phyloP scores from a whole-genome alignment of 2,113 vertebrate genomes.

The Ahaetulla prasina region DNA sequence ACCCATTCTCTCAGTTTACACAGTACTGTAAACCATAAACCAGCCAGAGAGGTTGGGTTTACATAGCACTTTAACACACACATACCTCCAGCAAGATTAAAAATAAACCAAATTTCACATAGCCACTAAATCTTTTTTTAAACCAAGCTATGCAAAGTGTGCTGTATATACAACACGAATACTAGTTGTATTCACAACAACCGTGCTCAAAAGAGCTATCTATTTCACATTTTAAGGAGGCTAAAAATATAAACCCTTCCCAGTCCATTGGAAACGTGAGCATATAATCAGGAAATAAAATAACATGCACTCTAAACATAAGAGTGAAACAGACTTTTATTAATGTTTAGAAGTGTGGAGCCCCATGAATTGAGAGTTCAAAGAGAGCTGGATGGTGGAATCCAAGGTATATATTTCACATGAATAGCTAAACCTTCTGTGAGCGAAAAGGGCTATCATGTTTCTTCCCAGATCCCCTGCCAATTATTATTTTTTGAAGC shows the following conservation, averaged over 20 bases:
- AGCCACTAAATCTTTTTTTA: neutral
- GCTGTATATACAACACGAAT: neutral
- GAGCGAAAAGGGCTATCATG: conserved; percentile 13
- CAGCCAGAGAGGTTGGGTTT: neutral
- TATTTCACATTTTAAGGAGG: neutral
- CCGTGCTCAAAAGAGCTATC: neutral
- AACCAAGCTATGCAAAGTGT: neutral
- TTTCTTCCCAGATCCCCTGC: conserved; percentile 44
- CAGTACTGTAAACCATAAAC: neutral
- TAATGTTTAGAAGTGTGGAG: neutral
- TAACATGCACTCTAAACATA: neutral
- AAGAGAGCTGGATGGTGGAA: conserved; percentile 24
- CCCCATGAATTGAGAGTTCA: conserved; percentile 25
- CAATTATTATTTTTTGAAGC: conserved; percentile 3
- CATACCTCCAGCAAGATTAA: neutral
- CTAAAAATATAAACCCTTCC: neutral
- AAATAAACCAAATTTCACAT: neutral
- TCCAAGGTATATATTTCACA: conserved; percentile 24
- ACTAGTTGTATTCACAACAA: neutral
- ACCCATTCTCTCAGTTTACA: neutral
- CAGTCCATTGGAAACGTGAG: neutral
- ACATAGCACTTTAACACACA: neutral
- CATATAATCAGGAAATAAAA: neutral
- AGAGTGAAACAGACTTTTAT: neutral
- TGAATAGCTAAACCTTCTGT: conserved; percentile 36